A percentile compares a stretch with the other conserved stretches of the same genome.
Conservation (phyloP, 2,113 vertebrate genomes). For the Lutjanus erythropterus region DNA sequence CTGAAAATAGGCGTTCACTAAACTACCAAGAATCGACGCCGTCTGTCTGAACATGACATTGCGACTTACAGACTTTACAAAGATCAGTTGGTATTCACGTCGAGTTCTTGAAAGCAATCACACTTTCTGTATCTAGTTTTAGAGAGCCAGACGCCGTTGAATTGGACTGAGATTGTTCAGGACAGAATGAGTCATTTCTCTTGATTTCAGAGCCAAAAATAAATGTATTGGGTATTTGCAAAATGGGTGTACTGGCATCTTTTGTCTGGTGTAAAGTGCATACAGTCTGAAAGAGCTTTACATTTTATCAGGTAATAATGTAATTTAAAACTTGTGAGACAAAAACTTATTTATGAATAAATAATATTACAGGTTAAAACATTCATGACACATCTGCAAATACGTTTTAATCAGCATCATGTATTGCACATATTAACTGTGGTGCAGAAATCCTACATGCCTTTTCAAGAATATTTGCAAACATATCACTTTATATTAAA, state of each 20-base stretch:
- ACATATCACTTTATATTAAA: background rate
- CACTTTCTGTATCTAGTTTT: background rate
- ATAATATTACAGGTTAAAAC: no score
- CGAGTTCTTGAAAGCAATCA: background rate
- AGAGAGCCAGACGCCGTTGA: background rate
- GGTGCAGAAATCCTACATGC: no score
- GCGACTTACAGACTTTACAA: background rate
- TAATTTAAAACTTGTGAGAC: background rate
- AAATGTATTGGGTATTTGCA: background rate
- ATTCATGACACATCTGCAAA: background rate
- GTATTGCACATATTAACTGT: no score
- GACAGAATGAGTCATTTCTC: background rate
- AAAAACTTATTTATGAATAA: background rate
- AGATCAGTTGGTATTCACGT: background rate
- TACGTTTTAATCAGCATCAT: no score
- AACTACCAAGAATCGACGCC: background rate
- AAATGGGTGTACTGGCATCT: no score
- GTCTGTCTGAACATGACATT: no score
- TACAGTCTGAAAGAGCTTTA: background rate
- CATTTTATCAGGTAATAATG: no score
- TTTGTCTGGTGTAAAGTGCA: background rate
- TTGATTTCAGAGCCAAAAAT: background rate
- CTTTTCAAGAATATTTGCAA: background rate
- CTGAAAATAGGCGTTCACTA: background rate
- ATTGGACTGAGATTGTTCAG: background rate